A percentile compares a stretch with the other conserved stretches of the same genome.
Evolutionary conservation across 2,888 invertebrate genomes (phyloP).

Genomic region (Acrobeloides nanus): DNA sequence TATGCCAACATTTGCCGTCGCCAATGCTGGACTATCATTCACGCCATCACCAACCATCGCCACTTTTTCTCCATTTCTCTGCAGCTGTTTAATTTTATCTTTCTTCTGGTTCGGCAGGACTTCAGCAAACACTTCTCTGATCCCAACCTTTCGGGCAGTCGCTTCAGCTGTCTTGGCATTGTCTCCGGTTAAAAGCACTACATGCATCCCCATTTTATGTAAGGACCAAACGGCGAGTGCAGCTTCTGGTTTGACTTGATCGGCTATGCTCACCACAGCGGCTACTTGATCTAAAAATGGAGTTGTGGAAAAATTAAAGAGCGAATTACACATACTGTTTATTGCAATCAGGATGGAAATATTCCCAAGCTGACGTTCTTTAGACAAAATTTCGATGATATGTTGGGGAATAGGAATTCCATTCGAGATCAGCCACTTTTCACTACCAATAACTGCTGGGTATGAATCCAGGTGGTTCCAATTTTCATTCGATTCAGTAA

Average conservation of each 20-base stretch:
- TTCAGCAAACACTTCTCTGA: slow-evolving; percentile 87
- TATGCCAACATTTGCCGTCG: slow-evolving; percentile 94
- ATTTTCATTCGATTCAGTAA: not conserved
- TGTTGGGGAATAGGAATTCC: slow-evolving; percentile 69
- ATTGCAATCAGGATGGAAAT: slow-evolving; percentile 85
- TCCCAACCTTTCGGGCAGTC: slow-evolving; percentile 65
- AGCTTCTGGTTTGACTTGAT: slow-evolving; percentile 91
- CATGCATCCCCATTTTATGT: slow-evolving; percentile 73
- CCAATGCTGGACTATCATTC: slow-evolving; percentile 94
- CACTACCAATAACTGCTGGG: slow-evolving; percentile 73
- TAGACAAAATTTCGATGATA: slow-evolving; percentile 70
- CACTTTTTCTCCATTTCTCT: slow-evolving; percentile 62
- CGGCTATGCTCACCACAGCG: slow-evolving; percentile 83
- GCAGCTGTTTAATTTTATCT: slow-evolving; percentile 51
- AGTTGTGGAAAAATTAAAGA: no score
- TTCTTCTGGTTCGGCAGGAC: slow-evolving; percentile 97
- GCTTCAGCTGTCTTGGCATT: slow-evolving; percentile 85
- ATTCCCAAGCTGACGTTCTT: slow-evolving; percentile 77
- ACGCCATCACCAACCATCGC: slow-evolving; percentile 99
- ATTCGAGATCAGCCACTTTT: slow-evolving; percentile 92
- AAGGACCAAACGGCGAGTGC: slow-evolving; percentile 82
- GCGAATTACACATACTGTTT: slow-evolving; percentile 66
- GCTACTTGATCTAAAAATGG: slow-evolving; percentile 67
- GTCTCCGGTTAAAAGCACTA: slow-evolving; percentile 90
- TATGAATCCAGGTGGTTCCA: slow-evolving; percentile 18